A percentile compares a stretch with the other conserved stretches of the same genome.
Conservation (phyloP, 2,113 vertebrate genomes). For the Pangasianodon hypophthalmus region DNA sequence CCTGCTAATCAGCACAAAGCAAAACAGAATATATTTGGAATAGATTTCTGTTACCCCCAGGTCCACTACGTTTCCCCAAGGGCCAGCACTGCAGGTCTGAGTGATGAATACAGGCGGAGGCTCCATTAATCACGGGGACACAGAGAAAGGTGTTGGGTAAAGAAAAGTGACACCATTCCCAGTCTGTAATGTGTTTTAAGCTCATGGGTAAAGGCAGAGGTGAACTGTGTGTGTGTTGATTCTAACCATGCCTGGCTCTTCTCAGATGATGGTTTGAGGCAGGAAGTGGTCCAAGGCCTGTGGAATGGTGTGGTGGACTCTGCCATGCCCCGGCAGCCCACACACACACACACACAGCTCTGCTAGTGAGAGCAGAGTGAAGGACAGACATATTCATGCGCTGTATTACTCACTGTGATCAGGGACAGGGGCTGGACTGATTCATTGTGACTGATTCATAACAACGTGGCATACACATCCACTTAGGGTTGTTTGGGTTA, state of each 20-base stretch:
- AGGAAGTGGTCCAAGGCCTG: conserved; percentile 54
- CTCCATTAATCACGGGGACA: conserved; percentile 51
- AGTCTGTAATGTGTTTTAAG: conserved; percentile 35
- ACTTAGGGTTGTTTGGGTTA: background rate
- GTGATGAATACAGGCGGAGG: conserved; percentile 42
- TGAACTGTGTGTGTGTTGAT: conserved; percentile 48
- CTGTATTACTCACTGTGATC: background rate
- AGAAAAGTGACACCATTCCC: conserved; percentile 50
- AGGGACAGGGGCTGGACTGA: background rate
- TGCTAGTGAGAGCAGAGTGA: conserved; percentile 10
- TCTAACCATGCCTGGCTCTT: conserved; percentile 52
- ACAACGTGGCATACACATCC: background rate
- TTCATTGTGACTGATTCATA: background rate
- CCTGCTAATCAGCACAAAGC: conserved; percentile 27
- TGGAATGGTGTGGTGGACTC: conserved; percentile 26
- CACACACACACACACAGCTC: conserved; percentile 10
- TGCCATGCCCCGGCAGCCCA: conserved; percentile 32
- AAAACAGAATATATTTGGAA: background rate
- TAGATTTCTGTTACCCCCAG: conserved; percentile 18
- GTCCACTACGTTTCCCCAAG: conserved; percentile 22
- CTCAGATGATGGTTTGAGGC: conserved; percentile 51
- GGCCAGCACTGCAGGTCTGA: conserved; percentile 26
- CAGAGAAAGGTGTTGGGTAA: conserved; percentile 53
- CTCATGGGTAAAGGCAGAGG: conserved; percentile 28
- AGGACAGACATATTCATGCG: conserved; percentile 1